Evolutionary conservation across 92 coral and sea anemone genomes (phyloP), one percentile per base, ranked within the genome.

Genomic region (Siderastrea radians): DNA sequence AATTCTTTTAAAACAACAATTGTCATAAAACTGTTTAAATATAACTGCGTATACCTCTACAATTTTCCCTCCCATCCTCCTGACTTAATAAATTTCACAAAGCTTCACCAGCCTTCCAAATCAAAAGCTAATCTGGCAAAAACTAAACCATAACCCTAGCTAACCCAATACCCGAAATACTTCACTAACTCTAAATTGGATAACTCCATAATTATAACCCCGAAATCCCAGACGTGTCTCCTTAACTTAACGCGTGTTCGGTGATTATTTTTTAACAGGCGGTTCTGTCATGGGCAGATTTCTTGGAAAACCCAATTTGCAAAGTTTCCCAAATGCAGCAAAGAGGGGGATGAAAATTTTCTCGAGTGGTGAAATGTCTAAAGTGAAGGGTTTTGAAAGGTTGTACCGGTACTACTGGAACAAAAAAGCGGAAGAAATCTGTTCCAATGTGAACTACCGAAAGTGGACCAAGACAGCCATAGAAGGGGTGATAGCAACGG

Each of bases 391-490:
- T 45, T 86, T 67, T 50, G 85, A 86, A 69, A 51, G 90, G 17
- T 78, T 86, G 47, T 86, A 80, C 15, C 2, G 83, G n/a, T 44
- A 45, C 44, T 85, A 57, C 58, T 72, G 81, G 80, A 85, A 72
- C 69, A 38, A 11, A 62, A 75, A 85, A 50, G 82, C 80, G 17
- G 81, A 85, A 66, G 81, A 62, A 60, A 61, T 82, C 51, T 82
- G 86, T 53, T 13, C 52, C 7, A 53, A 68, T 26, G 43, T 65
- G 46, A 48, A 52, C 72, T 72, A 49, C 26, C 65, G 16, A 11
- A 70, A 79, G 46, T 70, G 85, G 91, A 43, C 91, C 1, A 87
- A 87, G 79, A 59, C 72, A 13, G 91, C 91, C 14, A 87, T 87
- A 48, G 62, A 59, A 38, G 86, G 91, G 57, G 81, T 87, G 10